Conservation (phyloP, 2,888 invertebrate genomes). For the Physocephala rufipes region DNA sequence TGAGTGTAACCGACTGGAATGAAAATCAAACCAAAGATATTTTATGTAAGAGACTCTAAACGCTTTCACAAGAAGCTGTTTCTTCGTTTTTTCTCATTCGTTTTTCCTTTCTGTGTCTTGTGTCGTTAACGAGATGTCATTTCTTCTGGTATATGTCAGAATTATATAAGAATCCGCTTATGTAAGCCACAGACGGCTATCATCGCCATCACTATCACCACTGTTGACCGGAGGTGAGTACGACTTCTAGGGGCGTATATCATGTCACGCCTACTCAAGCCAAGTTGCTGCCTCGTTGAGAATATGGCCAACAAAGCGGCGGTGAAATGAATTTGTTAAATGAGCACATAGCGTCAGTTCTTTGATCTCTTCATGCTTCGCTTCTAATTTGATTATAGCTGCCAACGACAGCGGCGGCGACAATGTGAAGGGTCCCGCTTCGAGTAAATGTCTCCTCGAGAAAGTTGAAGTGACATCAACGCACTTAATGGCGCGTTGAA, state of each 20-base stretch:
- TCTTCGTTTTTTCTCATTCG: conserved; percentile 18
- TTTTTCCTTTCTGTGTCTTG: too few relatives aligned
- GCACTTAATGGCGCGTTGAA: conserved; percentile 30
- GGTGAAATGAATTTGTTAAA: conserved; percentile 25
- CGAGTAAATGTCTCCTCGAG: conserved; percentile 11
- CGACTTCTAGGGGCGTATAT: conserved; percentile 15
- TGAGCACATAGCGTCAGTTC: conserved; percentile 31
- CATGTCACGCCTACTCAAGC: conserved; percentile 16
- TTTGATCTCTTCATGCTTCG: conserved; percentile 35
- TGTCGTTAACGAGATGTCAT: conserved; percentile 33
- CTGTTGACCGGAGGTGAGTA: background rate
- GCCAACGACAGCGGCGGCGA: conserved; percentile 3
- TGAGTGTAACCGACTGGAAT: too few relatives aligned
- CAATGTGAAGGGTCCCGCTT: conserved; percentile 1
- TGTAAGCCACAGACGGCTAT: background rate
- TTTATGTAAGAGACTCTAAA: conserved; percentile 20
- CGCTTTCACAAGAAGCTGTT: conserved; percentile 16
- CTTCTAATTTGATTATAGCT: conserved; percentile 36
- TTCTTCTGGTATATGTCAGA: conserved; percentile 29
- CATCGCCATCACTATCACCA: background rate
- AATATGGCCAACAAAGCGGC: background rate
- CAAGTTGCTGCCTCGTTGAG: background rate
- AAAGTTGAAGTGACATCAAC: conserved; percentile 13
- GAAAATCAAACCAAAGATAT: conserved; percentile 30
- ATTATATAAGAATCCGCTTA: conserved; percentile 18